phyloP scores from a whole-genome alignment of 2,888 invertebrate genomes.

The Neuroscelio doddi region DNA sequence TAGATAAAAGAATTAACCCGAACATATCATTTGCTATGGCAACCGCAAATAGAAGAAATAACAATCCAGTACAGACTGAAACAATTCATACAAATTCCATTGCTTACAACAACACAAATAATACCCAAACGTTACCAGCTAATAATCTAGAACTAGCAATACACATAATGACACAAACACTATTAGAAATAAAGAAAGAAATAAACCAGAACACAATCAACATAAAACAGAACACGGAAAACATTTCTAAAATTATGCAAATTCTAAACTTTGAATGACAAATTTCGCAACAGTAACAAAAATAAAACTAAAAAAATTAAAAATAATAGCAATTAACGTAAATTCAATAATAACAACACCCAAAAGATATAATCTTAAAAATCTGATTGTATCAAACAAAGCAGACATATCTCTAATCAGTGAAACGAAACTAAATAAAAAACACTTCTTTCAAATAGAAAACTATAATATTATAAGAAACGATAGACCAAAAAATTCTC shows the following conservation, averaged over 20 bases:
- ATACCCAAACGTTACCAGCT: too few species aligned
- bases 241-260: background rate
- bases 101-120: background rate
- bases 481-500: conserved; percentile 21
- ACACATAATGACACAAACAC: background rate
- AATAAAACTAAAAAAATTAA: background rate
- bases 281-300: too few species aligned
- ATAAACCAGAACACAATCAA: background rate
- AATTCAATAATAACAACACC: conserved; percentile 23
- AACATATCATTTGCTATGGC: too few species aligned
- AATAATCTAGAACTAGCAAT: background rate
- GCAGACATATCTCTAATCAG: conserved; percentile 23
- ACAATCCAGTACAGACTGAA: too few species aligned
- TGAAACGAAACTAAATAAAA: conserved; percentile 26
- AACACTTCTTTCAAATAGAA: too few species aligned
- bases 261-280: background rate
- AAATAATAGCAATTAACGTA: conserved; percentile 18
- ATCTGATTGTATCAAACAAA: conserved; percentile 15
- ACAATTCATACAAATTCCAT: too few species aligned
- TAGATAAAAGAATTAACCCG: too few species aligned
- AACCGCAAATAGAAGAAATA: too few species aligned
- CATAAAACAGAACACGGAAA: background rate
- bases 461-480: conserved; percentile 19
- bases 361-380: conserved; percentile 8
- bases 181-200: background rate